Evolutionary conservation across 2,113 vertebrate genomes (phyloP).

Genomic region (Nothoprocta pentlandii): DNA sequence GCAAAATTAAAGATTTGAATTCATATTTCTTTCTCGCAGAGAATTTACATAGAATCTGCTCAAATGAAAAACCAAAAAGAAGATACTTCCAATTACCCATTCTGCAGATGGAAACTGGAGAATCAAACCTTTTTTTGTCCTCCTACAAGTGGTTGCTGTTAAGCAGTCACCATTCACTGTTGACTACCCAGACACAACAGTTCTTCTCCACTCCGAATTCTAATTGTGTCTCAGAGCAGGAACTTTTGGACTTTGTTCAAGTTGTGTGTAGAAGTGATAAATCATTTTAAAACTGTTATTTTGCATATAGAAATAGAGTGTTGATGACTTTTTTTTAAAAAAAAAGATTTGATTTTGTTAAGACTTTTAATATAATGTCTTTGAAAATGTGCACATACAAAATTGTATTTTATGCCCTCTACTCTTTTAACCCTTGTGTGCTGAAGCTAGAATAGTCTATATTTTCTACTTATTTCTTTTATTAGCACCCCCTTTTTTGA

Average conservation of each 20-base stretch:
- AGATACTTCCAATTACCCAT: not conserved
- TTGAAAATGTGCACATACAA: not conserved
- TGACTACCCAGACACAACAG: not conserved
- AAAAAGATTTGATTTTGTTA: not conserved
- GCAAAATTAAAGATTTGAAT: not conserved
- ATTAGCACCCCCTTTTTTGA: not conserved
- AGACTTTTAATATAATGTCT: not conserved
- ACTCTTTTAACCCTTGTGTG: not conserved
- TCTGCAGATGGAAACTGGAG: not conserved
- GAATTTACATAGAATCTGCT: not conserved
- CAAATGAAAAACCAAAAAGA: not conserved
- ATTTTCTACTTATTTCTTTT: not conserved
- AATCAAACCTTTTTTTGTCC: not conserved
- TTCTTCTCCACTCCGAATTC: not conserved
- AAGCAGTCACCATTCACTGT: not conserved
- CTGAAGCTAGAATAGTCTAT: not conserved
- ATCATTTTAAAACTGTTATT: not conserved
- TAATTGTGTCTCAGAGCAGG: not conserved
- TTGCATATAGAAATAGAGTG: not conserved
- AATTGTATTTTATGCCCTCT: not conserved
- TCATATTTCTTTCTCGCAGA: not conserved
- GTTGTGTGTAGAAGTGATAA: not conserved
- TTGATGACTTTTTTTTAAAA: not conserved
- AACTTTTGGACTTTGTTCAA: not conserved
- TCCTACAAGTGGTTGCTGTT: not conserved